A percentile compares a stretch with the other conserved stretches of the same genome.
Evolutionary conservation across 1,140 invertebrate genomes (phyloP).

Genomic region (Pogonomyrmex californicus): DNA sequence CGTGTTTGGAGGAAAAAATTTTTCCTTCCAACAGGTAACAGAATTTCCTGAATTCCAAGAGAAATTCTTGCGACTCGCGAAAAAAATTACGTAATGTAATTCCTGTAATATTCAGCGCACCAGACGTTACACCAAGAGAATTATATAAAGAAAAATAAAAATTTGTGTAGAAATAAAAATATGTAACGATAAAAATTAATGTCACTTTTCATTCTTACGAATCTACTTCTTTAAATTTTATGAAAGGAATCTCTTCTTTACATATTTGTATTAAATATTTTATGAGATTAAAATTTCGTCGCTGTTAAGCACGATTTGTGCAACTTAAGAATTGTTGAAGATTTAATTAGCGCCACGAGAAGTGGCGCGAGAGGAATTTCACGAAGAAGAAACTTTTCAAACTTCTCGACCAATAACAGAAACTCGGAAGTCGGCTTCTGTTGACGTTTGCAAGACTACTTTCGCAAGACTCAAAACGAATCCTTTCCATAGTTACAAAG

Average conservation of each 20-base stretch:
- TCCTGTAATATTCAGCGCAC: background rate
- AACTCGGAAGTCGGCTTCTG: background rate
- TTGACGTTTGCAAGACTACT: background rate
- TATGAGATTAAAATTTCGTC: background rate
- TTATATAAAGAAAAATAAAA: constrained; percentile 11
- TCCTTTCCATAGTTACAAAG: constrained; percentile 2
- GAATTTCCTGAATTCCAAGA: background rate
- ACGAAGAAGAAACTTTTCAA: constrained; percentile 1
- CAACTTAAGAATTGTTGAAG: background rate
- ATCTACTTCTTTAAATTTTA: background rate
- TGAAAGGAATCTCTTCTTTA: background rate
- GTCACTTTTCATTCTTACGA: background rate
- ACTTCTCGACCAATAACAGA: constrained; percentile 35
- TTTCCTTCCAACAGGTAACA: background rate
- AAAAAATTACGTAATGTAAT: constrained; percentile 6
- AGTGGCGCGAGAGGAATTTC: background rate
- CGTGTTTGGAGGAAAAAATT: background rate
- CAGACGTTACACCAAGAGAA: background rate
- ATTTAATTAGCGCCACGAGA: constrained; percentile 5
- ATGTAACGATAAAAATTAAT: background rate
- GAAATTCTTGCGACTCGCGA: background rate
- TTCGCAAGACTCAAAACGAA: background rate
- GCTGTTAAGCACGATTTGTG: background rate
- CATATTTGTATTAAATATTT: background rate
- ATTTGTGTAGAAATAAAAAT: background rate